Conservation (phyloP, 2,113 vertebrate genomes). For the Piprites chloris region DNA sequence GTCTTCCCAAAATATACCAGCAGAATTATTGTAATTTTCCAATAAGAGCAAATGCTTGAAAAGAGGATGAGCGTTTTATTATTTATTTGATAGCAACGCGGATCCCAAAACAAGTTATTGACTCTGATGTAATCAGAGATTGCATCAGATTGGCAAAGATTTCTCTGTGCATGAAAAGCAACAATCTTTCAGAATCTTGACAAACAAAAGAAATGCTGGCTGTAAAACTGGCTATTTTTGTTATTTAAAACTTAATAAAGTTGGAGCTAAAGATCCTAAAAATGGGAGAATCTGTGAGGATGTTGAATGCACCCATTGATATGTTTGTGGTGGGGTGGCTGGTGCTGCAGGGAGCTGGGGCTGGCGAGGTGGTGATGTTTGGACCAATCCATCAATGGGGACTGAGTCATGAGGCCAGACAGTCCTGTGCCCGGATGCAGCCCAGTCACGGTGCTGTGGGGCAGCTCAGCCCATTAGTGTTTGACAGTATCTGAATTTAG, state of each 20-base stretch:
- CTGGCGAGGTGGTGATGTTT: rapidly evolving
- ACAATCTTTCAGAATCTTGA: background rate
- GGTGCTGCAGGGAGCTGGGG: background rate
- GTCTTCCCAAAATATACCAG: background rate
- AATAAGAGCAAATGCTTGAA: background rate
- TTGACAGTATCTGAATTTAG: background rate
- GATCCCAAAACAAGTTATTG: background rate
- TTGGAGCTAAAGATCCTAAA: background rate
- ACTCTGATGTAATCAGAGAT: background rate
- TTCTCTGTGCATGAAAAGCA: background rate
- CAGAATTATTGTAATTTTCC: background rate
- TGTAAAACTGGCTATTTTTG: background rate
- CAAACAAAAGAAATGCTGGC: background rate
- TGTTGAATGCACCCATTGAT: background rate
- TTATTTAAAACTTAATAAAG: background rate
- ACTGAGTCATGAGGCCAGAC: background rate
- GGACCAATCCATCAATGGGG: background rate
- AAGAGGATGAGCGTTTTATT: background rate
- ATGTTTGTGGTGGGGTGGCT: rapidly evolving
- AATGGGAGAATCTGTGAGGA: background rate
- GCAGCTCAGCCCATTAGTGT: background rate
- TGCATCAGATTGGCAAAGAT: background rate
- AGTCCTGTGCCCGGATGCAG: background rate
- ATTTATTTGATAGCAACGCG: background rate
- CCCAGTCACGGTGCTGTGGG: rapidly evolving